phyloP scores from a whole-genome alignment of 2,888 invertebrate genomes.

The Syrista parreyssii region DNA sequence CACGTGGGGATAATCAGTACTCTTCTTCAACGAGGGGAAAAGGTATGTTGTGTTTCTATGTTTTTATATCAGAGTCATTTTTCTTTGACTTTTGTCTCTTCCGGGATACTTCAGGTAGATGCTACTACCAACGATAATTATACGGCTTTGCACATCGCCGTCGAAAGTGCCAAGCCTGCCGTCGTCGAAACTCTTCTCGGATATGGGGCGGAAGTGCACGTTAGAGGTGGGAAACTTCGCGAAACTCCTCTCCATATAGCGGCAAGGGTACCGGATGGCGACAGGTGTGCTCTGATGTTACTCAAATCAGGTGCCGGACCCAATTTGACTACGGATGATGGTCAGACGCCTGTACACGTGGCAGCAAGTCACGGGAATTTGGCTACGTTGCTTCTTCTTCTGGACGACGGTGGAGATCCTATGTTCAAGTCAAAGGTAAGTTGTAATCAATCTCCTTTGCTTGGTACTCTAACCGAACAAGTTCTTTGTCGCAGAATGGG shows the following conservation, averaged over 20 bases:
- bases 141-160: constrained; percentile 97
- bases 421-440: constrained; percentile 88
- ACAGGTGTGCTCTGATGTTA: constrained; percentile 95
- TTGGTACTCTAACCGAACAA: neutral
- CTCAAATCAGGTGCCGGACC: constrained; percentile 98
- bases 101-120: constrained; percentile 48
- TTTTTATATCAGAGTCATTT: neutral
- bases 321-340: constrained; percentile 94
- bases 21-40: constrained; percentile 93
- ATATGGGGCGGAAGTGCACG: constrained; percentile 97
- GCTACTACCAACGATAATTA: constrained; percentile 80
- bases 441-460: neutral
- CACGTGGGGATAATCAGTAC: constrained; percentile 98
- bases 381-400: constrained; percentile 83
- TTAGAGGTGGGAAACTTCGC: constrained; percentile 86
- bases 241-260: constrained; percentile 98
- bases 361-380: constrained; percentile 94
- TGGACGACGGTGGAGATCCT: constrained; percentile 96
- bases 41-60: constrained; percentile 70
- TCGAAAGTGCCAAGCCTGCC: constrained; percentile 92
- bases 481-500: constrained; percentile 74
- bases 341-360: constrained; percentile 97
- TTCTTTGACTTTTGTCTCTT: neutral
- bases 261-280: constrained; percentile 91
- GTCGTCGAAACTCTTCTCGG: constrained; percentile 96